These are phyloP conservation scores for Pammene fasciana DNA, from an alignment of 2,888 invertebrate genomes.

Conservation along the genomic window DNA sequence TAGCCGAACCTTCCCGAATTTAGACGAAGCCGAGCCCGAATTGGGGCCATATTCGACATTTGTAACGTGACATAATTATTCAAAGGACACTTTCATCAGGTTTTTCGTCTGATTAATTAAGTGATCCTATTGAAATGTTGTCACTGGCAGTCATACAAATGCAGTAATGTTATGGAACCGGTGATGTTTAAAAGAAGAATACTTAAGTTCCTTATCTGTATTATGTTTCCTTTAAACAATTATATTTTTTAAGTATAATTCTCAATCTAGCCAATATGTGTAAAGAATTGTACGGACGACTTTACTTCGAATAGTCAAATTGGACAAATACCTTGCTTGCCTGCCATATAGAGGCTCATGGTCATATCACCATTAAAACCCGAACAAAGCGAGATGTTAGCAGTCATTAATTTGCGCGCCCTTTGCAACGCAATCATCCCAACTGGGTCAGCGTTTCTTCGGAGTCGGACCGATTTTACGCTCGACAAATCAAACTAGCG, in stretches of 20 bases:
- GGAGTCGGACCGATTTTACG: constrained; percentile 68
- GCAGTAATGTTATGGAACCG: too few relatives aligned
- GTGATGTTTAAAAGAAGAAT: too few relatives aligned
- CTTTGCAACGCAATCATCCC: constrained; percentile 46
- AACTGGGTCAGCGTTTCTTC: constrained; percentile 62
- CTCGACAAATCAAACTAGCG: constrained; percentile 68
- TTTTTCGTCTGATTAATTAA: too few relatives aligned
- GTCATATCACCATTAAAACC: constrained; percentile 5
- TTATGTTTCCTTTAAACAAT: too few relatives aligned
- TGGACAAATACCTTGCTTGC: neutral
- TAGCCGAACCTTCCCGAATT: constrained; percentile 24
- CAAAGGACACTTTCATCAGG: neutral
- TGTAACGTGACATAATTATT: neutral
- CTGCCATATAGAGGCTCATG: neutral
- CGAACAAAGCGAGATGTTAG: constrained; percentile 18
- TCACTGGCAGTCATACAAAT: too few relatives aligned
- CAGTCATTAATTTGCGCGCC: constrained; percentile 46
- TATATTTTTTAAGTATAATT: too few relatives aligned
- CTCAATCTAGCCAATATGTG: neutral
- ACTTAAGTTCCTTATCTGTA: too few relatives aligned
- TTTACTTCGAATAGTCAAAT: neutral
- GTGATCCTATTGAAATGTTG: too few relatives aligned
- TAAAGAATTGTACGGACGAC: too few relatives aligned
- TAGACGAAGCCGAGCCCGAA: constrained; percentile 16
- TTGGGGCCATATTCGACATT: constrained; percentile 17